Conservation (phyloP, 1,140 invertebrate species). For the Lucilia cuprina region DNA sequence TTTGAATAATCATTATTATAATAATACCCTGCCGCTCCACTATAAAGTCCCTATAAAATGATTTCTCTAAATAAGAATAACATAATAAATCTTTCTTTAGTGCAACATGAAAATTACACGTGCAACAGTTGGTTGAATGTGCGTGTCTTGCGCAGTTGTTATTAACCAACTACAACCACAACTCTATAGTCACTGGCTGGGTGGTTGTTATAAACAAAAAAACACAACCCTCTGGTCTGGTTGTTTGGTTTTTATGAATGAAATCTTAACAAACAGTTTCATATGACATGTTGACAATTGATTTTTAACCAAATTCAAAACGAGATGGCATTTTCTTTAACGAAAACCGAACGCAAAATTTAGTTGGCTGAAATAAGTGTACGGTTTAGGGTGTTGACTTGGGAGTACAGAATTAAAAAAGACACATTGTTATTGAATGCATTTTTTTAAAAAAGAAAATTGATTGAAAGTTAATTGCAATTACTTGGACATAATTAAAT, state of each 20-base stretch:
- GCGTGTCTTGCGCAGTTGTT: conserved; percentile 29
- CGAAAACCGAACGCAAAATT: conserved; percentile 4
- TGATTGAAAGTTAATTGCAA: too few relatives aligned
- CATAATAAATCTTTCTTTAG: neutral
- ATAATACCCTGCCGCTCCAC: neutral
- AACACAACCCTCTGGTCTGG: neutral
- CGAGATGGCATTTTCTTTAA: neutral
- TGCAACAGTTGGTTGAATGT: conserved; percentile 19
- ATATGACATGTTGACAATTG: conserved; percentile 20
- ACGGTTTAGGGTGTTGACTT: conserved; percentile 22
- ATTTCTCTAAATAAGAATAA: neutral
- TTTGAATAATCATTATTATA: neutral
- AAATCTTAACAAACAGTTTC: neutral
- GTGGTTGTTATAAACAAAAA: conserved; percentile 1
- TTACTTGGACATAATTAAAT: too few relatives aligned
- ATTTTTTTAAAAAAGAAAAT: neutral
- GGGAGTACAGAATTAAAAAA: neutral
- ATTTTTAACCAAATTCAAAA: conserved; percentile 22
- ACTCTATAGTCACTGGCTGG: neutral
- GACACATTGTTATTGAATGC: too few relatives aligned
- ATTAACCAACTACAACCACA: too few relatives aligned
- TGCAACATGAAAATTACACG: conserved; percentile 1
- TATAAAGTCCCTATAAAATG: neutral
- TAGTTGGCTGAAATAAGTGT: neutral
- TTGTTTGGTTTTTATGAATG: conserved; percentile 23